Base-by-base conservation (phyloP, 2,797 vertebrate genomes). In the Fistularia tabacaria region DNA sequence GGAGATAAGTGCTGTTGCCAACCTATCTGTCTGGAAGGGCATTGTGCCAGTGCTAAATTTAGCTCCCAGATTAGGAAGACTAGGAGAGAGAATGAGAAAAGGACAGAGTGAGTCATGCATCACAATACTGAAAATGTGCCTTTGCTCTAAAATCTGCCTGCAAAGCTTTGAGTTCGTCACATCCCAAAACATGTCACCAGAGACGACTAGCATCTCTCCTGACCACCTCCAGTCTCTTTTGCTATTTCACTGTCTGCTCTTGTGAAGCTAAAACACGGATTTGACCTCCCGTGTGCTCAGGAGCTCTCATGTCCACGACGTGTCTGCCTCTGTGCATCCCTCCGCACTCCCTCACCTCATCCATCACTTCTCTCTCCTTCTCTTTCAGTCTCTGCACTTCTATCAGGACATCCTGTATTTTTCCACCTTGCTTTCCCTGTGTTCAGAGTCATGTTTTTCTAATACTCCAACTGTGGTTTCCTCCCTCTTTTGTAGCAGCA, bases 1-100 rank as follows among this genome's bases (percentile, higher is more conserved):
- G 51, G 68, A 76, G 62, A 64, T 76, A 69, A 75, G 73, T 71
- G 68, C 73, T 80, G 71, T 78, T 79, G 75, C 83, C 84, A 83
- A 76, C 80, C 78, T 88, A 71, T 86, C 86, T 87, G 82, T 85
- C 79, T 81, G 60, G 80, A 83, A 82, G 80, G 86, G 82, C 84
- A 80, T 69, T 51, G 48, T 79, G 87, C 84, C 87, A 86, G 80
- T 42, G 79, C 91, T 91, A 91, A 89, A 91, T 90, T 84, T 92
- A 92, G 88, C 88, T 73, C 64, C 79, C 82, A 86, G 85, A 90
- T 88, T 85, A 87, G 62, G 66, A 77, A 83, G 84, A 82, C 61
- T 50, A 62, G 56, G 61, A 74, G 70, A 76, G 66, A 82, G 70
- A 63, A 70, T 57, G 72, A 76, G 66, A 82, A 71, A 63, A 70